Evolutionary conservation across 2,113 vertebrate genomes (phyloP).

Genomic region (Phylloscopus whistleri): DNA sequence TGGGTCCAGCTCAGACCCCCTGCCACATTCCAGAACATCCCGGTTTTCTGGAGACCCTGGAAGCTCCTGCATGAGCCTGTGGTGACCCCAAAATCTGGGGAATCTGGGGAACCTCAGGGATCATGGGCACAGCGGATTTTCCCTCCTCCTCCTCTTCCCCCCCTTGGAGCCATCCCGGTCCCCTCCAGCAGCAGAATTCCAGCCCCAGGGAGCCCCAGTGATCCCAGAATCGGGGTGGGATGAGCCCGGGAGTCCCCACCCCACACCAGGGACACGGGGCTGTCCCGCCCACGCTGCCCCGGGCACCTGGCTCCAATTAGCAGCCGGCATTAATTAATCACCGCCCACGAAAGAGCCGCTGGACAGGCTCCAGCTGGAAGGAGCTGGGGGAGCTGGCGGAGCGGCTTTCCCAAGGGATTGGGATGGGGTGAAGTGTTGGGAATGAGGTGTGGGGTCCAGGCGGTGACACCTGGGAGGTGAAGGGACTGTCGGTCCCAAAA

Average conservation of each 20-base stretch:
- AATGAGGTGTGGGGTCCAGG: not conserved
- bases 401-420: not conserved
- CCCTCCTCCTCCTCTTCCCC: not conserved
- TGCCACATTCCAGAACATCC: accelerated
- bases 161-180: not conserved
- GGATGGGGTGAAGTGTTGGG: not conserved
- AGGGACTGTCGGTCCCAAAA: accelerated
- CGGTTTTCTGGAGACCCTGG: accelerated
- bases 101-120: not conserved
- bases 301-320: constrained; percentile 53
- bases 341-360: accelerated
- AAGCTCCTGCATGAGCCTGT: accelerated
- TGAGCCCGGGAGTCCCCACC: not conserved
- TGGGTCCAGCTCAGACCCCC: accelerated
- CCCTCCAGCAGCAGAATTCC: not conserved
- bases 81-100: accelerated
- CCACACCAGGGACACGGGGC: not conserved
- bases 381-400: not conserved
- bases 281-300: not conserved
- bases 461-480: accelerated
- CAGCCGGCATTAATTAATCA: not conserved
- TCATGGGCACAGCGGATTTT: accelerated
- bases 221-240: not conserved
- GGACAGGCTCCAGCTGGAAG: not conserved
- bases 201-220: accelerated